Base-by-base conservation (phyloP, 1,140 invertebrate species). In the Theocolax elegans region DNA sequence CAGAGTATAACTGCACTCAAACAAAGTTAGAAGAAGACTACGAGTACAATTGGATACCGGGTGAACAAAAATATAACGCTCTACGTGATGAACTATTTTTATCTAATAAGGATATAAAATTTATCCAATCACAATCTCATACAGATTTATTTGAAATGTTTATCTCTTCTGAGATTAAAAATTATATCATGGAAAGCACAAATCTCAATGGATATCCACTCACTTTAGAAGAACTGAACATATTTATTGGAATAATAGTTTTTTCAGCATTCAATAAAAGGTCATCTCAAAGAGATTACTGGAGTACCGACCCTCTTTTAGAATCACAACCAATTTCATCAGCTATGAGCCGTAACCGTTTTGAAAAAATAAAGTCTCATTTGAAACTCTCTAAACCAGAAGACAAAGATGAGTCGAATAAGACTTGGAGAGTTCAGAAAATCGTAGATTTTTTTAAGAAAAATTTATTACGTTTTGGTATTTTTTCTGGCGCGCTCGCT, bases 201-300 rank as follows among this genome's bases (percentile, higher is more conserved):
- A 35, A 35, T 35, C 31, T 35, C 10, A 35, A 35, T 35, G 31
- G 31, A 35, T 35, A 35, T 35, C 31, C 31, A 35, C 31, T 35
- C 31, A 35, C 31, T 35, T 35, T 35, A 35, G 29, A 25, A 15
- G 25, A 44, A 4, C 42, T 64, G 12, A 54, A 69, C 62, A 49
- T 31, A 6, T 62, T 44, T 19, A 54, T 53, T 15, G 40, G 64
- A 7, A 67, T 66, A 25, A 68, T 58, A 13, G 48, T 56, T 35
- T 27, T 67, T n/a, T 42, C 62, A 38, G 25, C 35, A 15, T 42
- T 56, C 25, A 63, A 63, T n/a, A 29, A 17, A 29, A 44, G 60
- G n/a, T 59, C 63, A 62, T 72, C 71, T 54, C 59, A 74, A 62
- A 72, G 42, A 29, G 67, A 74, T 48, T 74, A 74, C 51, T 74